Base-by-base conservation (phyloP, 1,140 invertebrate species). In the Pseudomyrmex cubaensis region DNA sequence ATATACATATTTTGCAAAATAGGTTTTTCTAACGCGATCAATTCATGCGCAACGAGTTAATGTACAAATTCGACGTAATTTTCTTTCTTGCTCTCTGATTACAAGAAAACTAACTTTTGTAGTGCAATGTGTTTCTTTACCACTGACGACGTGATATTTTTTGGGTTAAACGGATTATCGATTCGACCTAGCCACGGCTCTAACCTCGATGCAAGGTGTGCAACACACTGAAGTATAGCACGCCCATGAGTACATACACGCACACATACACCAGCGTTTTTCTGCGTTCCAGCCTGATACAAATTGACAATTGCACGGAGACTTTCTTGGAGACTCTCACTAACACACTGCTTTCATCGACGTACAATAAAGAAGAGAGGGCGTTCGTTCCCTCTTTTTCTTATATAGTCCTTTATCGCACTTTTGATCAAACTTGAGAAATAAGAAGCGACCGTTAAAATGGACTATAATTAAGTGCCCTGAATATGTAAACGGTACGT, bases 121-220 rank as follows among this genome's bases (percentile, higher is more conserved):
- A 78, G 35, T 44, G 59, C 20, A 70, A 35, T 67, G 56, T 17
- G 56, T n/a, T 72, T 80, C 44, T 70, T 48, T 67, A 20, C 66
- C 44, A 59, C 59, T 8, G 69, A n/a, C 22, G 22, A n/a, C 70
- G 44, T 54, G 48, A 64, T 75, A 75, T 74, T 82, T 82, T 80
- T 82, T 22, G 70, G 63, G 73, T 86, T 87, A 61, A 86, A 72
- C 61, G 66, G 70, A 77, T 87, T 87, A 87, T 87, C 78, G 85
- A 87, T 87, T 87, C 64, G 85, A 87, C 85, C 85, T 64, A 67
- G 54, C 70, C 44, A 64, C 46, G 22, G 62, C 66, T 86, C 35
- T 54, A 77, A 76, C 64, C 70, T 70, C 72, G 82, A 75, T 77
- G 80, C 78, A 52, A 83, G 72, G 78, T 86, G 78, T 86, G 78